phyloP scores from a whole-genome alignment of 2,888 invertebrate genomes.

The Stenchaetothrips biformis region DNA sequence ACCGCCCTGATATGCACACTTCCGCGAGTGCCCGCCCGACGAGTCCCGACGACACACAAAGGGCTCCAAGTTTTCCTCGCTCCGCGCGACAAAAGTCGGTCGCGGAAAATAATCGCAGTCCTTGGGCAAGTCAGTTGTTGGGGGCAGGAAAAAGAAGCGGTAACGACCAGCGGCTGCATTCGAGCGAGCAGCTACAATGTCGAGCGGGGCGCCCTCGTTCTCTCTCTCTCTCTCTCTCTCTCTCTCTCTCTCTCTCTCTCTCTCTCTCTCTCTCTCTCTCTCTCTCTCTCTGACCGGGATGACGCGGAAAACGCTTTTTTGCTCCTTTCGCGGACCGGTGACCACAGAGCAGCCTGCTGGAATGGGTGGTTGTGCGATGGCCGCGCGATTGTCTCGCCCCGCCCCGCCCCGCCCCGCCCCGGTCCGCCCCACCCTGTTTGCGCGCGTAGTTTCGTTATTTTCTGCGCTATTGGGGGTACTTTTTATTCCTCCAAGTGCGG shows the following conservation, averaged over 20 bases:
- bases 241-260: neutral
- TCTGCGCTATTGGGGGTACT: slow-evolving; percentile 17
- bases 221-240: neutral
- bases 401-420: neutral
- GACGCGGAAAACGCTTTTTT: neutral
- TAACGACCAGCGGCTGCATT: too few relatives aligned
- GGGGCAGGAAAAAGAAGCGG: too few relatives aligned
- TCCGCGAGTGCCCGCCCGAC: too few relatives aligned
- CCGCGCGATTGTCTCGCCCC: neutral
- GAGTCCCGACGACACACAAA: too few relatives aligned
- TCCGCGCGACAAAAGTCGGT: too few relatives aligned
- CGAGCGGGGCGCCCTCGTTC: too few relatives aligned
- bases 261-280: neutral
- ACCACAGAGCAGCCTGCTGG: neutral
- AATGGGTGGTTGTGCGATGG: neutral
- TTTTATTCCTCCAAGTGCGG: slow-evolving; percentile 21
- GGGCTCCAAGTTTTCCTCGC: too few relatives aligned
- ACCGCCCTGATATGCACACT: too few relatives aligned
- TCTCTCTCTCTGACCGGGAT: neutral
- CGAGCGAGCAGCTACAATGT: too few relatives aligned
- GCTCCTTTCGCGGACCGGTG: neutral
- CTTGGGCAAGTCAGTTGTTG: too few relatives aligned
- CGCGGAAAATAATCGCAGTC: too few relatives aligned
- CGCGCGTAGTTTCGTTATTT: neutral
- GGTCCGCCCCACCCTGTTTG: neutral